Evolutionary conservation across 1,140 invertebrate species (phyloP), one percentile per base, ranked within the genome.

Genomic region (Drosophila lacteicornis): DNA sequence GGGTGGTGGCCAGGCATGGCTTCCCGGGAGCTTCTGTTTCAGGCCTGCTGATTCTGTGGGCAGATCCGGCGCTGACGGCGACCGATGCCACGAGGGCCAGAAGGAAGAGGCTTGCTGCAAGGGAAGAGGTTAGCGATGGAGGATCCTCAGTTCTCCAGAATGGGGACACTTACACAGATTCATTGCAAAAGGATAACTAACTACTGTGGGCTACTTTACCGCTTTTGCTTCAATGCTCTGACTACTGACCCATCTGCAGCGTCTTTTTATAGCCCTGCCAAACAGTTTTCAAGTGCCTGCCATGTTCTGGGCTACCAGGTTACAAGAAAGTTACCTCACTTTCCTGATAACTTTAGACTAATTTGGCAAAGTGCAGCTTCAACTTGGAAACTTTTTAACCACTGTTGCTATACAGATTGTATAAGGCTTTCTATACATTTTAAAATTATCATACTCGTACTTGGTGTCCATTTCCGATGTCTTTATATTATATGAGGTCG

Each of bases 181-280:
- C 83, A 86, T 86, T 36, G 66, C 43, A 47, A 80, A 80, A 76
- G 75, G 46, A 76, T 82, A 77, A 85, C 60, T 85, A 84, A 61
- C 82, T 65, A 55, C 45, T 46, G 17, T 61, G 38, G 36, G 62
- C 49, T 58, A 86, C 68, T 81, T 86, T 75, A 71, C 49, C 63
- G 49, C 79, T 82, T 73, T 63, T 71, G 49, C 42, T 73, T 71
- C 30, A 33, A 53, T 33, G 50, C 81, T 73, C 53, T 60, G 62
- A 40, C 30, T 25, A 42, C 19, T 73, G 19, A n/a, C 67, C 17
- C 49, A 30, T 7, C 19, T 60, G 45, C 43, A 51, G 22, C 25
- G 15, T 4, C 33, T 65, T 87, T 87, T 87, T 86, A 86, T 86
- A 88, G 50, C 27, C 12, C 13, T 19, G 13, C 2, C 22, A 6